Base-by-base conservation (phyloP, 2,797 vertebrate species). In the Apodemus agrarius region DNA sequence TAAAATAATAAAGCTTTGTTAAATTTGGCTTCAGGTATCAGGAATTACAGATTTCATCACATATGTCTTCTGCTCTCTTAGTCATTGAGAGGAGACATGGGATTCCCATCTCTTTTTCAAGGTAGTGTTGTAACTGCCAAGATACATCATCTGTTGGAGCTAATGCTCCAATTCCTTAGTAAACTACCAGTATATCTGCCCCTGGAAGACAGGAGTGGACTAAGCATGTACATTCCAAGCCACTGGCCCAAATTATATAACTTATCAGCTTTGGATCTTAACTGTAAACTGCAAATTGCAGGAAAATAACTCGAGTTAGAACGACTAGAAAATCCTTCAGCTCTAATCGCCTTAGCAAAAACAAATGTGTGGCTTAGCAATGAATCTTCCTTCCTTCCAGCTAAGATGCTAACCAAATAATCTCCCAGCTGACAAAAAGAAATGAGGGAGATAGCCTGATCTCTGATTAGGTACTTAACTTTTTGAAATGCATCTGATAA, bases 391-490 rank as follows among this genome's bases (percentile, higher is more conserved):
- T 89, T 95, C 11, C 93, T 86, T 97, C 91, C 81, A 19, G 52
- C 16, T 83, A 89, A 90, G 40, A 95, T 74, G 19, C 31, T 90
- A 97, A 83, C 19, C 3, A 93, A 93, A 93, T 83, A 93, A 87
- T 92, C 86, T 92, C 12, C 21, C 9, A 90, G 46, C 24, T 97
- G 80, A 67, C 49, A 78, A 92, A 78, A 96, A 82, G 24, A 95
- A 95, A 89, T 75, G 37, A 91, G 54, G 52, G 16, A 91, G 94
- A 80, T 75, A 90, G 37, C 93, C 69, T n/a, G 85, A 83, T 14
- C 93, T 97, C 94, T 96, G 43, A 69, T 93, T 88, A 88, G 46
- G 4, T 81, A 59, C 65, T 96, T 93, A 83, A 91, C 3, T 88
- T 94, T 93, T 87, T 31, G n/a, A 91, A 84, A 67, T 86, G 21